Base-by-base conservation (phyloP, 1,140 invertebrate genomes). In the Galleria mellonella region DNA sequence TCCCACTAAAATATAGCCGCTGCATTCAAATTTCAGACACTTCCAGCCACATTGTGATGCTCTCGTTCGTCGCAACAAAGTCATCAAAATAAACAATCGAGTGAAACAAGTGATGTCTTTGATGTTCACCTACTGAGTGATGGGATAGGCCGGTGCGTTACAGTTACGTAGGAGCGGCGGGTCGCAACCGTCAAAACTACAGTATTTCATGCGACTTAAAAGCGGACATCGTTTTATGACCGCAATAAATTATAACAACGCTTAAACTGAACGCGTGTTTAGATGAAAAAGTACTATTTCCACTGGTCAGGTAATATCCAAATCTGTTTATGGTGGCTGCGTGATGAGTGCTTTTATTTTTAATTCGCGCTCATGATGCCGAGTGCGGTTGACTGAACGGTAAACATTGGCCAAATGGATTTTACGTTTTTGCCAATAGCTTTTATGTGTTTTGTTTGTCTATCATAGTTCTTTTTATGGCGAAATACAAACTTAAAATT, bases 41-140 rank as follows among this genome's bases (percentile, higher is more conserved):
- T 23, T 23, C 17, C 6, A 23, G 2, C 2, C 17, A 3, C 17
- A 23, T 23, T 23, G 17, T 23, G 17, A 23, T 23, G n/a, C n/a
- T 23, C 17, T 23, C 17, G 6, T 23, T 23, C 17, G 51, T 51
- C 46, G 58, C 59, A 58, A 69, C 65, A 69, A 57, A 65, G 65
- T 65, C 59, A 41, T 60, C 59, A 55, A 62, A 65, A 65, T 65
- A 69, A 69, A 69, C 62, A 69, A 58, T 57, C 45, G 33, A 43
- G 40, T 41, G 49, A 41, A 48, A 33, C 39, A 49, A 57, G 51
- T 38, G 44, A 35, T 23, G 17, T 27, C 51, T 69, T 69, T 69
- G 65, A 69, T 60, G 59, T 69, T 36, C 30, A 37, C 39, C 47
- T 48, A 50, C 55, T 60, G 59, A 66, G 46, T 62, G 61, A 68